Conservation (phyloP, 2,797 vertebrate genomes). For the Crenuchus spilurus region DNA sequence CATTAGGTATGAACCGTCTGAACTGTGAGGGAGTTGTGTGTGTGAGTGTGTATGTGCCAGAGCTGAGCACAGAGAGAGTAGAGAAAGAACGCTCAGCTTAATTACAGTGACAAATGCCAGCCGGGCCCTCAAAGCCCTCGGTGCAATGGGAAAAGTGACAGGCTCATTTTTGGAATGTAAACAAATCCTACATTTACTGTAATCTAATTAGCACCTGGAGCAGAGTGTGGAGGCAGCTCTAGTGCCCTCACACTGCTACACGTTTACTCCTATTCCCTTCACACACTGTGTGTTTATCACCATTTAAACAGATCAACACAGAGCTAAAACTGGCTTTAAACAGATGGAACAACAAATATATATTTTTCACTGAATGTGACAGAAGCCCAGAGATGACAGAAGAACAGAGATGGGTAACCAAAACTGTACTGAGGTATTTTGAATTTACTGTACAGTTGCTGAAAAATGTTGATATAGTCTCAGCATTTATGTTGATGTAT, state of each 20-base stretch:
- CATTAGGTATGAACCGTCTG: conserved; percentile 43
- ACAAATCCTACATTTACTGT: conserved; percentile 55
- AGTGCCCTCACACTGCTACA: conserved; percentile 17
- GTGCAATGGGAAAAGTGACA: conserved; percentile 50
- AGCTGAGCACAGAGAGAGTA: conserved; percentile 10
- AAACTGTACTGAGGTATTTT: no score
- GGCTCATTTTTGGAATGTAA: conserved; percentile 61
- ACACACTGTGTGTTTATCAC: conserved; percentile 21
- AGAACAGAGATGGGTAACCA: no score
- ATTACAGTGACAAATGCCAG: conserved; percentile 62
- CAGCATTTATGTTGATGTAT: no score
- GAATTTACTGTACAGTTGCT: no score
- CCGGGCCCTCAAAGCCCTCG: conserved; percentile 47
- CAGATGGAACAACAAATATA: not conserved
- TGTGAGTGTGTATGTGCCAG: conserved; percentile 12
- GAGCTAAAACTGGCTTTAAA: not conserved
- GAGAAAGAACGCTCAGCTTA: conserved; percentile 46
- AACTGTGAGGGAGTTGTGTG: not conserved
- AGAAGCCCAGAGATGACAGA: no score
- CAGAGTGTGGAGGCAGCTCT: conserved; percentile 25
- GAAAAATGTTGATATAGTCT: no score
- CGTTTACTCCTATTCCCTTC: conserved; percentile 2
- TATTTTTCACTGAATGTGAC: not conserved
- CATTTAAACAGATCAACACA: conserved; percentile 18
- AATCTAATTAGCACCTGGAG: conserved; percentile 60